These are phyloP conservation scores for Synergus gifuensis DNA, from an alignment of 2,888 invertebrate genomes.

Conservation along the genomic window DNA sequence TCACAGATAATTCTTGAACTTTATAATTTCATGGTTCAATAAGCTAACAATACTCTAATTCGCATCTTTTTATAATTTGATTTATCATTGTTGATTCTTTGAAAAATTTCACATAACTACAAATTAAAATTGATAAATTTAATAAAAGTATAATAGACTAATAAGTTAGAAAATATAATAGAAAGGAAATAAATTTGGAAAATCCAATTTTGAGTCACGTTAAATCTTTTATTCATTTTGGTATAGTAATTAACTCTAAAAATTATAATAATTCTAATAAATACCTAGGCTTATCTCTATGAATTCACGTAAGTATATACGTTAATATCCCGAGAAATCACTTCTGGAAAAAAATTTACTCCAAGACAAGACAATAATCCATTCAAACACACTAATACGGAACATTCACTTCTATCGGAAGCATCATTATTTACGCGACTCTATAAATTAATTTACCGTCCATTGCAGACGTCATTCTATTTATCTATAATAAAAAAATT, in stretches of 20 bases:
- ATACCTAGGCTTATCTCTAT: conserved; percentile 33
- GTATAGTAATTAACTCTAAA: conserved; percentile 38
- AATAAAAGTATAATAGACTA: too few relatives aligned
- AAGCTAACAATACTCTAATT: too few relatives aligned
- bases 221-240: conserved; percentile 37
- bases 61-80: too few relatives aligned
- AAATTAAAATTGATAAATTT: neutral
- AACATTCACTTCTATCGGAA: conserved; percentile 39
- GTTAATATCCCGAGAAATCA: conserved; percentile 5
- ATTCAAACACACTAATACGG: conserved; percentile 33
- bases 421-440: conserved; percentile 40
- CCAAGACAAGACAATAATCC: conserved; percentile 31
- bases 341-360: conserved; percentile 15
- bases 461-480: conserved; percentile 24
- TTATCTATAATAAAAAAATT: conserved; percentile 29
- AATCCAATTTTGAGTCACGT: neutral
- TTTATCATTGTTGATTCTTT: too few relatives aligned
- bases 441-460: conserved; percentile 37
- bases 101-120: too few relatives aligned
- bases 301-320: conserved; percentile 31
- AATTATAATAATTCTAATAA: conserved; percentile 38
- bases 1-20: too few relatives aligned
- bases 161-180: neutral
- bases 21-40: too few relatives aligned
- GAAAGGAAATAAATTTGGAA: neutral